Percentiles rank a stretch among this genome's conserved stretches.
Conservation (phyloP, 2,888 invertebrate species). For the Eupithecia abbreviata region DNA sequence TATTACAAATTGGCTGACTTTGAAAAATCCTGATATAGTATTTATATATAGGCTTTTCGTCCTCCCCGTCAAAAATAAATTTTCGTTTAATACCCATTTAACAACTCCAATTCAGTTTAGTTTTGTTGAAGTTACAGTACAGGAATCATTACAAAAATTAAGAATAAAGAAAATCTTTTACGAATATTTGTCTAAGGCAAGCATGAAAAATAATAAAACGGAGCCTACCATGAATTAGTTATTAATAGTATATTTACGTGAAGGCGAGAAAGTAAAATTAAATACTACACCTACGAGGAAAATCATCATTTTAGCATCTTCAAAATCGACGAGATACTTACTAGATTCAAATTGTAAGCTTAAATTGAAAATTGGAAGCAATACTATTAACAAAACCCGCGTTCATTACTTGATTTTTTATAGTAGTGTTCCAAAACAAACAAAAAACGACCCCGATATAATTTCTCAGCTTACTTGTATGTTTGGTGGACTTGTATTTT, state of each 20-base stretch:
- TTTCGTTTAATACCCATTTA: neutral
- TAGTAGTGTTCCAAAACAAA: neutral
- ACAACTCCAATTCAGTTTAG: neutral
- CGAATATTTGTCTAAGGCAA: conserved; percentile 16
- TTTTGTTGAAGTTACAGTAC: neutral
- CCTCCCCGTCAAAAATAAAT: neutral
- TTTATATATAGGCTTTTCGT: neutral
- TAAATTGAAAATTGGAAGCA: neutral
- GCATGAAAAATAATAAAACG: conserved; percentile 16
- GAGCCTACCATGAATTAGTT: neutral
- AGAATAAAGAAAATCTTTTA: neutral
- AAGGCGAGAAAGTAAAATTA: neutral
- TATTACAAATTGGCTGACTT: neutral
- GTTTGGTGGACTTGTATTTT: neutral
- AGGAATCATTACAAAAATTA: neutral
- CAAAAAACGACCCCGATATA: neutral
- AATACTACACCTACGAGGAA: neutral
- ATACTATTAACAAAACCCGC: neutral
- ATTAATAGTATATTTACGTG: neutral
- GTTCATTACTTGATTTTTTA: neutral
- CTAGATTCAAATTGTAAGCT: neutral
- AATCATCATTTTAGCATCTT: neutral
- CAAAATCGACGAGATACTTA: neutral
- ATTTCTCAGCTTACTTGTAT: neutral
- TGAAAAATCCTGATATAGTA: neutral